Base-by-base conservation (phyloP, 2,113 vertebrate species). In the Pitta sordida region DNA sequence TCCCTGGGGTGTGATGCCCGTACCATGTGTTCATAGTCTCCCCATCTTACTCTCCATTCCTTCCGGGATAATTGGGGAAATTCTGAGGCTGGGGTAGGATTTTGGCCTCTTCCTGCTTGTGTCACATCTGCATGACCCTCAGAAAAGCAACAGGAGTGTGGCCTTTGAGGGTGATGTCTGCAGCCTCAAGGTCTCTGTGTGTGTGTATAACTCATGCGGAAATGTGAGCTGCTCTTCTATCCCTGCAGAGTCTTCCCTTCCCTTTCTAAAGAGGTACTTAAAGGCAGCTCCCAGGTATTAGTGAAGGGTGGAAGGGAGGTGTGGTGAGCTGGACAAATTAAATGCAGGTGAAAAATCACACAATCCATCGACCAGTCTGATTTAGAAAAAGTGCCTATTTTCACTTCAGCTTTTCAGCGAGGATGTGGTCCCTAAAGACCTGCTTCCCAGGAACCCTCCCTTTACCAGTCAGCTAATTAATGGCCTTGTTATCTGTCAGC, bases 401-500 rank as follows among this genome's bases (percentile, higher is more conserved):
- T 70, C 60, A 59, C 26, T 32, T 30, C 16, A 36, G 46, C 82
- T 86, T 90, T 90, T 83, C 91, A 91, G 37, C 46, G n/a, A 46
- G 64, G 39, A n/a, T 53, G 10, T 16, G 10, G 10, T 91, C 83
- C 91, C 60, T 62, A 15, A 77, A 80, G 79, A 62, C 13, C 39
- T 51, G 29, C 78, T 76, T 84, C 32, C 13, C 65, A 32, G 67
- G 82, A 91, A 10, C 84, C 53, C 87, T 88, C 43, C 63, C 79
- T 85, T 93, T 27, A 91, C 51, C 83, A 56, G 62, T 83, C 83
- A 76, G 90, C 96, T 96, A 90, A 94, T 95, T 96, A 95, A 95
- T 51, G 46, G 20, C 85, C 55, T 85, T 68, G 83, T 87, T 94
- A 90, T 96, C 92, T 88, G 67, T 88, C 85, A 85, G 83, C 88